phyloP scores from a whole-genome alignment of 2,797 vertebrate genomes.

The Chaetophractus vellerosus region DNA sequence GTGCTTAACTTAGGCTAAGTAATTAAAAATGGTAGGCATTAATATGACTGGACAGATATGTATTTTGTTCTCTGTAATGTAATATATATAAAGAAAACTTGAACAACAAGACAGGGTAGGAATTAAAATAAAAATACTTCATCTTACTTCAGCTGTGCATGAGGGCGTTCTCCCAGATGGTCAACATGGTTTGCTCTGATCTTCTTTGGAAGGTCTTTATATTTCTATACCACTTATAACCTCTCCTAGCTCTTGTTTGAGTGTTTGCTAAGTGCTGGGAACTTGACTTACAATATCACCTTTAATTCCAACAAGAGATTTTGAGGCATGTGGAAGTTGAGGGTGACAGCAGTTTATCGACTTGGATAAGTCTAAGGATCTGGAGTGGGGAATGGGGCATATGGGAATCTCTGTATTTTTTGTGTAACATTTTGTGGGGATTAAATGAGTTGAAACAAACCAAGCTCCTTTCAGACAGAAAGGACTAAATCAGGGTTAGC shows the following conservation, averaged over 20 bases:
- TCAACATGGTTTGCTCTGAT: not conserved
- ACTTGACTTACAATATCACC: not conserved
- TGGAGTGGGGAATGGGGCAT: no score
- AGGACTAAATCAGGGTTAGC: not conserved
- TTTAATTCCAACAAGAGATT: not conserved
- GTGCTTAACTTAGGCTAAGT: not conserved
- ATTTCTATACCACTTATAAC: not conserved
- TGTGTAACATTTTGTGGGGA: not conserved
- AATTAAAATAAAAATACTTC: not conserved
- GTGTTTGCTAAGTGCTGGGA: not conserved
- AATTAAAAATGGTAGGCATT: not conserved
- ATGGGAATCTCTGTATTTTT: no score
- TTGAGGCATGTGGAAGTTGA: not conserved
- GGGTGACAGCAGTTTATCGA: not conserved
- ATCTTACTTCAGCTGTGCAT: not conserved
- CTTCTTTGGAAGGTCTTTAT: not conserved
- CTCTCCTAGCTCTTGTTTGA: not conserved
- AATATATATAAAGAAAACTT: not conserved
- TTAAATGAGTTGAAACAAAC: not conserved
- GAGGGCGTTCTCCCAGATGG: not conserved
- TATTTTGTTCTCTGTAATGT: not conserved
- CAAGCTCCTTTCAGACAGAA: not conserved
- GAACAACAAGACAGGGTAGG: not conserved
- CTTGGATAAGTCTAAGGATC: not conserved
- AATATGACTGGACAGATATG: not conserved